These are phyloP conservation scores for Aphelenchoides fujianensis DNA, from an alignment of 1,140 invertebrate species.

Conservation along the genomic window DNA sequence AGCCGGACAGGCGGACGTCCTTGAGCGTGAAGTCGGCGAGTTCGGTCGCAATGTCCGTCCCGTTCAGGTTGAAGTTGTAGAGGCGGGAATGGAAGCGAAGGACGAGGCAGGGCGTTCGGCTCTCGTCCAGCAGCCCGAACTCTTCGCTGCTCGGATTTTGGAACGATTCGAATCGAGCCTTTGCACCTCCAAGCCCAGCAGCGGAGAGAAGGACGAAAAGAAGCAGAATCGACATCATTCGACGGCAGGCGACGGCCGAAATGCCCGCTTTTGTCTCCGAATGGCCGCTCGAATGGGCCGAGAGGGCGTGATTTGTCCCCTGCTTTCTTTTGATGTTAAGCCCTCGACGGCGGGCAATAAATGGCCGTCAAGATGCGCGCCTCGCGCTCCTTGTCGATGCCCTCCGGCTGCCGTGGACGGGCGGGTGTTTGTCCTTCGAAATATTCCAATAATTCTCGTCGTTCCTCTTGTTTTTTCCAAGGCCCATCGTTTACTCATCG, in stretches of 20 bases:
- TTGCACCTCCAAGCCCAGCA: not conserved
- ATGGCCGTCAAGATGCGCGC: too few relatives aligned
- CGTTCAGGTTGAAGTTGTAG: conserved; percentile 39
- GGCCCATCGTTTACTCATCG: too few relatives aligned
- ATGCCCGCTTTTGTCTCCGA: not conserved
- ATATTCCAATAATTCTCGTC: too few relatives aligned
- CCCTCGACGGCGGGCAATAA: not conserved
- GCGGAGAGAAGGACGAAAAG: not conserved
- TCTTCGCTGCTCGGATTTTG: conserved; percentile 30
- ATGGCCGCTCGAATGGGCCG: not conserved
- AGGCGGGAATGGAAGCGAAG: conserved; percentile 27
- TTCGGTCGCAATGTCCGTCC: conserved; percentile 34
- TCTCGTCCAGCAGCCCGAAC: conserved; percentile 30
- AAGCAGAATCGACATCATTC: not conserved
- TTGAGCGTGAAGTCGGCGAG: conserved; percentile 28
- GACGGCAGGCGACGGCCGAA: not conserved
- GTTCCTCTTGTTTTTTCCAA: too few relatives aligned
- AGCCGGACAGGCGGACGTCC: conserved; percentile 21
- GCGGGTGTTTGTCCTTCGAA: too few relatives aligned
- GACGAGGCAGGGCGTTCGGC: conserved; percentile 21
- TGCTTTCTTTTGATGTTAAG: not conserved
- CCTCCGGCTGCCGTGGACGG: too few relatives aligned
- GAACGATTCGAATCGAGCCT: conserved; percentile 21
- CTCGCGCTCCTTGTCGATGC: too few relatives aligned
- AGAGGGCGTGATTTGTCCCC: not conserved